Percentiles rank a stretch among this genome's conserved stretches.
phyloP scores from a whole-genome alignment of 2,113 vertebrate genomes.

The Gobius niger region DNA sequence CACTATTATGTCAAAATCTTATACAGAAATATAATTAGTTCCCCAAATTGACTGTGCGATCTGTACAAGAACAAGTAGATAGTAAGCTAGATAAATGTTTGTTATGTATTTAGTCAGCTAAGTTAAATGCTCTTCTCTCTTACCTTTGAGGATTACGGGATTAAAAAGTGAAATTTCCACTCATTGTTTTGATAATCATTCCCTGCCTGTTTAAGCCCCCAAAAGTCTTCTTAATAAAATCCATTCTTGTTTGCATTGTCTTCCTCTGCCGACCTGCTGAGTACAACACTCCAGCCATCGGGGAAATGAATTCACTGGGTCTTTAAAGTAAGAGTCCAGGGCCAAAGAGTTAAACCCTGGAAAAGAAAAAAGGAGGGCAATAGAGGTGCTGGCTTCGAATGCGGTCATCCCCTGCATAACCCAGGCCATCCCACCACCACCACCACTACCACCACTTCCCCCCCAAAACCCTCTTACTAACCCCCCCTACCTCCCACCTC shows the following conservation, averaged over 20 bases:
- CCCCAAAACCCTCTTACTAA: conserved; percentile 4
- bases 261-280: background rate
- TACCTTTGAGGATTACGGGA: background rate
- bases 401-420: conserved; percentile 59
- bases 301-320: conserved; percentile 24
- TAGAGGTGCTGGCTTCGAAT: conserved; percentile 47
- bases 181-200: background rate
- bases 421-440: conserved; percentile 16
- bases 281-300: conserved; percentile 26
- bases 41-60: no score
- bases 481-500: background rate
- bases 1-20: no score
- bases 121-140: background rate
- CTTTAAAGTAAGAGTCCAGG: conserved; percentile 38
- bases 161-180: background rate
- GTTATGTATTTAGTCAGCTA: background rate
- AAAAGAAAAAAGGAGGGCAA: conserved; percentile 12
- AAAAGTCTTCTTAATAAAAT: background rate
- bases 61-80: no score
- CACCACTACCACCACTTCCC: conserved; percentile 15
- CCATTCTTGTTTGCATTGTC: conserved; percentile 2
- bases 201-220: background rate
- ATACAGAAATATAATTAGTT: no score
- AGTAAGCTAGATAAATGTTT: background rate
- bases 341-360: conserved; percentile 48